Base-by-base conservation (phyloP, 2,888 invertebrate genomes). In the Micoletzkya japonica region DNA sequence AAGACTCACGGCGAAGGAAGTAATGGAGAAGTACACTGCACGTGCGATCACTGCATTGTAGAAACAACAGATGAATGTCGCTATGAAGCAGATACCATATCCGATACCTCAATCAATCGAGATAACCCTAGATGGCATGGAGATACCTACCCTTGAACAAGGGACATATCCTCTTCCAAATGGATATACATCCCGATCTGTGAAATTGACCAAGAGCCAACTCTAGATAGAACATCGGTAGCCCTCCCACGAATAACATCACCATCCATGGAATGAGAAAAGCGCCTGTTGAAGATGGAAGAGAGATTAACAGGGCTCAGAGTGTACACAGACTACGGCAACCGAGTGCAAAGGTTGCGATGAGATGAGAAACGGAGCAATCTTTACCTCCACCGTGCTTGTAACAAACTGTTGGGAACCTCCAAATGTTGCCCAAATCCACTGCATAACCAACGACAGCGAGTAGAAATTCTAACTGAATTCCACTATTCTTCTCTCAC, bases 21-120 rank as follows among this genome's bases (percentile, higher is more conserved):
- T 92, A 81, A 93, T 90, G 77, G 93, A 89, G 88, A 93, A 94
- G 88, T 93, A 94, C 68, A 94, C 91, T 57, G 94, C 94, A 93
- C 95, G 95, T 59, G 94, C 93, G 84, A 95, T 95, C 87, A 95
- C 93, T 61, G 95, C 94, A 88, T 95, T 95, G 89, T 95, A 95
- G 88, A 94, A 95, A 92, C 95, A 95, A 80, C 93, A 93, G 91
- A 89, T 87, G 89, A 95, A 95, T 86, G 95, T 90, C 88, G 95
- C 94, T 82, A 95, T 93, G 86, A 95, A 90, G 87, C 95, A 95
- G 86, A 95, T 95, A 14, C 95, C 94, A 88, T 95, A 95, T 68
- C 95, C 95, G 67, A 95, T 92, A 78, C 95, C 95, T 81, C 36
- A 57, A 73, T 32, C 30, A 56, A 24, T 56, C 49, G 57, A 39